Conservation (phyloP, 2,797 vertebrate species). For the Sebastolobus alascanus region DNA sequence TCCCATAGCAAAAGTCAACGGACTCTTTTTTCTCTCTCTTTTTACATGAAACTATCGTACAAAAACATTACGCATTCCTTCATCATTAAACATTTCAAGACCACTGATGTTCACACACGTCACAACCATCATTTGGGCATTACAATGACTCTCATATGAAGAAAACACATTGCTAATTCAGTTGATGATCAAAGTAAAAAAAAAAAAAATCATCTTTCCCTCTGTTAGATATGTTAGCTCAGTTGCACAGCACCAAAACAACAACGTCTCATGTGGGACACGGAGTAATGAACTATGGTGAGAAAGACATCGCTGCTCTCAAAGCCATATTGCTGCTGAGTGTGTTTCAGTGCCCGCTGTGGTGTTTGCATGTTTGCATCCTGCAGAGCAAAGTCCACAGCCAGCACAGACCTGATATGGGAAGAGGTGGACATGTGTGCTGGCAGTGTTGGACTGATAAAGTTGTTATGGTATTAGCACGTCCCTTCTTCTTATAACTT, state of each 20-base stretch:
- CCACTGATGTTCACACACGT: constrained; percentile 55
- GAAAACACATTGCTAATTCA: constrained; percentile 36
- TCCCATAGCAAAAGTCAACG: constrained; percentile 56
- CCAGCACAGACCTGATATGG: constrained; percentile 39
- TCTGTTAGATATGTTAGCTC: constrained; percentile 52
- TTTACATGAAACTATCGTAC: constrained; percentile 50
- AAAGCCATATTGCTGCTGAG: constrained; percentile 59
- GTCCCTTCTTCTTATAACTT: constrained; percentile 21
- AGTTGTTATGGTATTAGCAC: constrained; percentile 69
- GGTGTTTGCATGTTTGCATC: constrained; percentile 57
- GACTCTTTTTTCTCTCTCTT: constrained; percentile 9
- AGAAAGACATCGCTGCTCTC: constrained; percentile 44
- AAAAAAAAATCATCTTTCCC: not conserved
- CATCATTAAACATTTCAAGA: constrained; percentile 45
- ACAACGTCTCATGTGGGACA: constrained; percentile 18
- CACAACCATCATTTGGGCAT: constrained; percentile 47
- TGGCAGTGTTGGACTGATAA: constrained; percentile 78
- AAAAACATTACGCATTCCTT: constrained; percentile 52
- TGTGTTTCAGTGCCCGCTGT: constrained; percentile 38
- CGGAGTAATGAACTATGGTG: constrained; percentile 25
- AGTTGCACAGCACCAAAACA: constrained; percentile 58
- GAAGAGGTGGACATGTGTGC: constrained; percentile 61
- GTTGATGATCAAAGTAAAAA: not conserved
- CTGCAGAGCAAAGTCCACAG: constrained; percentile 46
- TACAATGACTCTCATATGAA: constrained; percentile 35